phyloP scores from a whole-genome alignment of 1,140 invertebrate genomes.

The Bombus haemorrhoidalis region DNA sequence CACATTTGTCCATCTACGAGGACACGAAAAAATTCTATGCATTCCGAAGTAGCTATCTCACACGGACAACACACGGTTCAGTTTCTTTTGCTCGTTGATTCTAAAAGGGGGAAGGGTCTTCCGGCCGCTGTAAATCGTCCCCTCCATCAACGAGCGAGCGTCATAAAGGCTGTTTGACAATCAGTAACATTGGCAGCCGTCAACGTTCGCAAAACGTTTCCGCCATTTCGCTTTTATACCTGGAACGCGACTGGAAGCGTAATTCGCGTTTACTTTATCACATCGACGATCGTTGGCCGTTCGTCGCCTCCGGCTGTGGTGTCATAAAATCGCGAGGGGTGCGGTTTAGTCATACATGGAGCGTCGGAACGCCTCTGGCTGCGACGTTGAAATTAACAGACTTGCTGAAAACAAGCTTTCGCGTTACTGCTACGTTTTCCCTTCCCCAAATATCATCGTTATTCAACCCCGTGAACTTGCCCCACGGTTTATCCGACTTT shows the following conservation, averaged over 20 bases:
- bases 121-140: background rate
- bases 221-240: slow-evolving; percentile 35
- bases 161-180: background rate
- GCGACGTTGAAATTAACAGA: slow-evolving; percentile 18
- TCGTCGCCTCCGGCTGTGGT: background rate
- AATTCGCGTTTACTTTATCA: slow-evolving; percentile 50
- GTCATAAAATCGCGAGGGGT: slow-evolving; percentile 4
- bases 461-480: background rate
- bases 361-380: background rate
- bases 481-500: background rate
- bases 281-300: slow-evolving; percentile 32
- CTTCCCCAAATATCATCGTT: background rate
- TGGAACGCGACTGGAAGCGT: slow-evolving; percentile 12
- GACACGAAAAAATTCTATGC: slow-evolving; percentile 21
- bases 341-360: slow-evolving; percentile 2
- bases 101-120: background rate
- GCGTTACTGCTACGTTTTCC: background rate
- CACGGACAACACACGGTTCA: background rate
- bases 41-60: background rate
- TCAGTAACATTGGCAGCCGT: no score
- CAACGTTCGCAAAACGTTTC: background rate
- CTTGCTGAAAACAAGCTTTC: background rate
- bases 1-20: background rate
- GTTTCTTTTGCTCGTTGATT: background rate
- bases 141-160: background rate